Evolutionary conservation across 2,888 invertebrate species (phyloP).

Genomic region (Hirtodrosophila histrioides): DNA sequence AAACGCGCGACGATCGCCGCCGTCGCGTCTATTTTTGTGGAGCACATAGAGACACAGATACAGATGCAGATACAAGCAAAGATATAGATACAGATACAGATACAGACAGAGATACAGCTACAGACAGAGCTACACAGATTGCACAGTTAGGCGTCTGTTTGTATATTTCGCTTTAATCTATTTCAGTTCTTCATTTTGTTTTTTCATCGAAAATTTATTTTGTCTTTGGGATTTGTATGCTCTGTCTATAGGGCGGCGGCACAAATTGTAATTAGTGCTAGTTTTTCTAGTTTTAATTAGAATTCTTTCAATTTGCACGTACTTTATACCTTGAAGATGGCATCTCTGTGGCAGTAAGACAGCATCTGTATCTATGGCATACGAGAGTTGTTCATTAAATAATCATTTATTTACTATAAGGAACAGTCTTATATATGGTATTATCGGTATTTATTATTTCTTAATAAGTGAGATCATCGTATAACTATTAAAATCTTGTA

Average conservation of each 20-base stretch:
- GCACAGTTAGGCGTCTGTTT: constrained; percentile 41
- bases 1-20: constrained; percentile 56
- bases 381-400: constrained; percentile 32
- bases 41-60: constrained; percentile 28
- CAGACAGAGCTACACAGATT: constrained; percentile 28
- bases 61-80: constrained; percentile 38
- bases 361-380: constrained; percentile 19
- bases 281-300: constrained; percentile 66
- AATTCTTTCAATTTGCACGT: constrained; percentile 55
- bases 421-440: too few relatives aligned
- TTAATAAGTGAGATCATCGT: not conserved
- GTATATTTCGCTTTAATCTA: constrained; percentile 68
- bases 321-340: constrained; percentile 56
- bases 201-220: constrained; percentile 59
- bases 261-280: constrained; percentile 76
- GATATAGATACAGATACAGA: constrained; percentile 35
- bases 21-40: constrained; percentile 69
- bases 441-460: not conserved
- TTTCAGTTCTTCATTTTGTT: constrained; percentile 65
- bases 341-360: constrained; percentile 47
- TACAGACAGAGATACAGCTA: constrained; percentile 38
- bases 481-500: not conserved
- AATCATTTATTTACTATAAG: not conserved
- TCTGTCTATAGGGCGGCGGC: constrained; percentile 64
- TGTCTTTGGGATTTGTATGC: constrained; percentile 26